These are phyloP conservation scores for Scaptomyza reducta DNA, from an alignment of 2,888 invertebrate species.

Conservation along the genomic window DNA sequence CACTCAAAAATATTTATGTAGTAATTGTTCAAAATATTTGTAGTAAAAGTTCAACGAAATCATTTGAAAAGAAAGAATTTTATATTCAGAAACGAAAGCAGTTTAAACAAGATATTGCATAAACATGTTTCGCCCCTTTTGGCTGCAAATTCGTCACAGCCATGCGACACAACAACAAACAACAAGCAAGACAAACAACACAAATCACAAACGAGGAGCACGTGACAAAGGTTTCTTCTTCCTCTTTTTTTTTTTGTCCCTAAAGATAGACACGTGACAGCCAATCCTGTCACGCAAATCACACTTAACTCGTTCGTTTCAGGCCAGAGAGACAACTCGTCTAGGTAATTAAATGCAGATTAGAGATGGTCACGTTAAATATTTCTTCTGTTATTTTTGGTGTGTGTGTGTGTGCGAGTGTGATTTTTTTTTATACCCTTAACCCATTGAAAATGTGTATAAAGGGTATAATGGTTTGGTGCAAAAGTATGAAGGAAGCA, in stretches of 20 bases:
- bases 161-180: neutral
- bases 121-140: neutral
- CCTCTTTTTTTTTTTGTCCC: constrained; percentile 2
- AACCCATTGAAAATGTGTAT: too few species aligned
- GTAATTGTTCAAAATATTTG: too few species aligned
- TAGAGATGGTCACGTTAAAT: constrained; percentile 50
- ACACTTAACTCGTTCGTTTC: constrained; percentile 45
- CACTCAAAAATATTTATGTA: neutral
- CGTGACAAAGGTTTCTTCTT: constrained; percentile 48
- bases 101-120: neutral
- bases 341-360: constrained; percentile 48
- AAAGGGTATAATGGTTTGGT: too few species aligned
- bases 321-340: constrained; percentile 1
- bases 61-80: too few species aligned
- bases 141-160: constrained; percentile 19
- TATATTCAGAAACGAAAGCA: neutral
- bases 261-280: constrained; percentile 54
- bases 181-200: constrained; percentile 4
- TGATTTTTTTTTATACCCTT: neutral
- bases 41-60: too few species aligned
- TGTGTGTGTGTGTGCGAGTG: neutral
- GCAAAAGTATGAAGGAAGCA: too few species aligned
- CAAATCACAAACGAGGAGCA: constrained; percentile 47
- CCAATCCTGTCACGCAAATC: constrained; percentile 60
- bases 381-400: constrained; percentile 1